These are phyloP conservation scores for Mus spicilegus DNA, from an alignment of 2,113 vertebrate genomes.

Conservation along the genomic window DNA sequence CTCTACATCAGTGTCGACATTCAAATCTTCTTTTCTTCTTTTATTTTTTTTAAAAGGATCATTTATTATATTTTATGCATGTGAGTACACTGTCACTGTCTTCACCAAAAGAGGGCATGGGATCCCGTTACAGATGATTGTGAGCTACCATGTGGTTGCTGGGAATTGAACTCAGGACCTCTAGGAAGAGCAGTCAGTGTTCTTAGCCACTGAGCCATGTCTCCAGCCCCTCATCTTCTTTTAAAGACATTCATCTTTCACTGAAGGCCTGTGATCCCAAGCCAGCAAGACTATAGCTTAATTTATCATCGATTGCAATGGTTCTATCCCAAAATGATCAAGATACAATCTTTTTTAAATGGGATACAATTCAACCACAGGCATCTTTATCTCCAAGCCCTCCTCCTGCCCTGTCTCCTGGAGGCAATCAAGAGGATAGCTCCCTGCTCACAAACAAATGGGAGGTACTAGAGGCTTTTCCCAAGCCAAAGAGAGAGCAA, in stretches of 20 bases:
- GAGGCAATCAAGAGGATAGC: background rate
- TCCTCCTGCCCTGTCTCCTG: background rate
- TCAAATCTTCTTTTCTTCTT: background rate
- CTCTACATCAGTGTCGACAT: background rate
- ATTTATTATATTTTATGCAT: too few relatives aligned
- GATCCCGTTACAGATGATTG: too few relatives aligned
- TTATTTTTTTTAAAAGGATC: too few relatives aligned
- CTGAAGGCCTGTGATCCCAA: background rate
- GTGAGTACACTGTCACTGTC: too few relatives aligned
- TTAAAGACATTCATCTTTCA: background rate
- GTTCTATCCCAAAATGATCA: background rate
- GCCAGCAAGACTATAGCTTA: background rate
- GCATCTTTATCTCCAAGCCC: background rate
- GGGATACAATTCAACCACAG: background rate
- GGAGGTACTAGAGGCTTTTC: background rate
- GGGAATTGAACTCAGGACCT: too few relatives aligned
- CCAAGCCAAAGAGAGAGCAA: background rate
- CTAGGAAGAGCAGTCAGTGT: too few relatives aligned
- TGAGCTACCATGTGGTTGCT: too few relatives aligned
- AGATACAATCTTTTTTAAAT: background rate
- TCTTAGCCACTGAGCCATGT: too few relatives aligned
- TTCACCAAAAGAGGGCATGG: too few relatives aligned
- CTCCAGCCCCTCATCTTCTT: background rate
- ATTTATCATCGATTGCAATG: background rate
- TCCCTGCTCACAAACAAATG: background rate